phyloP scores from a whole-genome alignment of 2,113 vertebrate genomes.

The Hydrochoerus hydrochaeris region DNA sequence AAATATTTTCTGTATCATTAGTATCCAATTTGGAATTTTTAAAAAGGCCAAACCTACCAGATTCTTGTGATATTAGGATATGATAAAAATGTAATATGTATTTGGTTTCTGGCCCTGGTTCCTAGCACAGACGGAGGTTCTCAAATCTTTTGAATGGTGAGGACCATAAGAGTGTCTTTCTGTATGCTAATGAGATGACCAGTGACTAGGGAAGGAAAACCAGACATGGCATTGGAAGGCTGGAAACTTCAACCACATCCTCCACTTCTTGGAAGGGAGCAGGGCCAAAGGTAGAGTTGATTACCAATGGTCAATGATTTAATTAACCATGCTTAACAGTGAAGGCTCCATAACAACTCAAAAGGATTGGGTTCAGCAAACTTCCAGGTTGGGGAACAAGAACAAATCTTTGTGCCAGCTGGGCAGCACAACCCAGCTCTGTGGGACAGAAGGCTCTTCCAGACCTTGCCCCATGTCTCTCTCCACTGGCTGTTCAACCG shows the following conservation, averaged over 20 bases:
- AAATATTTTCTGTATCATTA: constrained; percentile 52
- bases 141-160: neutral
- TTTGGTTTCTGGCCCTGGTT: neutral
- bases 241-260: neutral
- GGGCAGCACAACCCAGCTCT: neutral
- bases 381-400: neutral
- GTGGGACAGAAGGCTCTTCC: neutral
- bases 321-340: neutral
- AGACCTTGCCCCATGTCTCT: neutral
- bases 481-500: neutral
- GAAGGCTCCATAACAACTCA: neutral
- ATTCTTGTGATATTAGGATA: neutral
- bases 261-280: neutral
- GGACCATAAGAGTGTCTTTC: neutral
- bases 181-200: neutral
- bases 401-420: neutral
- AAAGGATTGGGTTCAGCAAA: neutral
- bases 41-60: neutral
- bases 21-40: neutral
- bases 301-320: neutral
- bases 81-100: neutral
- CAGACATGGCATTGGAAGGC: neutral
- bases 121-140: neutral
- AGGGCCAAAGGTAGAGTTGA: neutral
- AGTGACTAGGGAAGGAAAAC: neutral